Percentiles rank a stretch among this genome's conserved stretches.
phyloP scores from a whole-genome alignment of 2,113 vertebrate genomes.

The Mixornis gularis region DNA sequence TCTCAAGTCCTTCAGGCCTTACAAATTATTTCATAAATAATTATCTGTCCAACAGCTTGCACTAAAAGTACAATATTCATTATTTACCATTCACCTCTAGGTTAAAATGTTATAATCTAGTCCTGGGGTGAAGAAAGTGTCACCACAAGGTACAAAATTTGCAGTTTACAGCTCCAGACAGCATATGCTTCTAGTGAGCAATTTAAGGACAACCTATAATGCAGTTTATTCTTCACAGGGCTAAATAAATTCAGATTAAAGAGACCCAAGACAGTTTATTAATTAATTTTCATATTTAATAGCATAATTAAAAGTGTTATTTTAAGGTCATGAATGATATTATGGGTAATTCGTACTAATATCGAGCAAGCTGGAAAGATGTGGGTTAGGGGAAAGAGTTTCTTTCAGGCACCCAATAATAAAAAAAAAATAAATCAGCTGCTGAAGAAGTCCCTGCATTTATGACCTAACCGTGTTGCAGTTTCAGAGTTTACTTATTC shows the following conservation, averaged over 20 bases:
- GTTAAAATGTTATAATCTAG: not conserved
- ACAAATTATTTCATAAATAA: not conserved
- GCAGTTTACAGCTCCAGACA: not conserved
- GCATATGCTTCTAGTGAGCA: not conserved
- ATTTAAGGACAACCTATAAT: not conserved
- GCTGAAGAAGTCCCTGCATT: not conserved
- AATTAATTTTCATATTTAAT: not conserved
- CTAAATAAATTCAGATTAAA: not conserved
- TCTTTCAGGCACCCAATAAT: not conserved
- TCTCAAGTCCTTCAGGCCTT: not conserved
- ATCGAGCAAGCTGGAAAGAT: not conserved
- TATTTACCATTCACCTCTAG: not conserved
- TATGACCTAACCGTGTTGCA: not conserved
- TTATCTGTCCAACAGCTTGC: not conserved
- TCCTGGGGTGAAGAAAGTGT: not conserved
- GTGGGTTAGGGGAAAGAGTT: not conserved
- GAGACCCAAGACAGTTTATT: not conserved
- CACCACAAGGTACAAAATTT: not conserved
- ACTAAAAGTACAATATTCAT: not conserved
- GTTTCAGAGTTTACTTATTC: not conserved
- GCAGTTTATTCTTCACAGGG: not conserved
- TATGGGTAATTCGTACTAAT: not conserved
- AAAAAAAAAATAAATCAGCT: not conserved
- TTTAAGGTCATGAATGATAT: not conserved
- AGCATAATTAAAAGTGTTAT: not conserved